Conservation (phyloP, 2,797 vertebrate species). For the Sebastes kiyomatsui region DNA sequence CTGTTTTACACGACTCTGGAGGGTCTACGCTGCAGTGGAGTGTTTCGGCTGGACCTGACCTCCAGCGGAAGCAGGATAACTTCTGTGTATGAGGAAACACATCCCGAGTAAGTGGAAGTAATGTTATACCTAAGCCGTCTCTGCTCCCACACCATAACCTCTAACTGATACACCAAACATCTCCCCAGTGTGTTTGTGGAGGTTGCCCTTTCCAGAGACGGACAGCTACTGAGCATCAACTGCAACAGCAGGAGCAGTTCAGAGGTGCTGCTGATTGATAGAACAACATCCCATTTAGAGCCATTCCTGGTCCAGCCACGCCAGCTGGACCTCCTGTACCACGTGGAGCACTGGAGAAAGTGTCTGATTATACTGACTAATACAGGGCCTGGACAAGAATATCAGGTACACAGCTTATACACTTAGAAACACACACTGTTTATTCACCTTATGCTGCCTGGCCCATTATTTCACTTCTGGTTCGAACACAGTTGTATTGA, state of each 20-base stretch:
- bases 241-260: constrained; percentile 92
- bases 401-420: constrained; percentile 83
- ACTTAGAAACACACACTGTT: neutral
- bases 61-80: constrained; percentile 68
- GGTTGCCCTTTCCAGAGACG: constrained; percentile 88
- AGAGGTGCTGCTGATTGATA: constrained; percentile 86
- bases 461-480: no score
- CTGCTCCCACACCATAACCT: neutral
- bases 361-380: constrained; percentile 90
- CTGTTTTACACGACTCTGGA: constrained; percentile 90
- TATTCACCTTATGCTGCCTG: neutral
- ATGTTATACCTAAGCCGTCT: neutral
- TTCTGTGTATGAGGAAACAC: constrained; percentile 88
- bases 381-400: constrained; percentile 88
- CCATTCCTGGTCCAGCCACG: constrained; percentile 89
- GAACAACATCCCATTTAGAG: constrained; percentile 64
- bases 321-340: constrained; percentile 87
- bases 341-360: constrained; percentile 88
- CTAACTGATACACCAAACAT: neutral
- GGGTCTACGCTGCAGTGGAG: constrained; percentile 86
- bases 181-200: constrained; percentile 92
- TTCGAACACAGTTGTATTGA: no score
- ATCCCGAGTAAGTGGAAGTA: constrained; percentile 86
- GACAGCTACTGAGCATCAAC: constrained; percentile 89
- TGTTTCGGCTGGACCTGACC: constrained; percentile 86